Evolutionary conservation across 2,888 invertebrate genomes (phyloP), one percentile per base, ranked within the genome.

Genomic region (Orchesellides sinensis): DNA sequence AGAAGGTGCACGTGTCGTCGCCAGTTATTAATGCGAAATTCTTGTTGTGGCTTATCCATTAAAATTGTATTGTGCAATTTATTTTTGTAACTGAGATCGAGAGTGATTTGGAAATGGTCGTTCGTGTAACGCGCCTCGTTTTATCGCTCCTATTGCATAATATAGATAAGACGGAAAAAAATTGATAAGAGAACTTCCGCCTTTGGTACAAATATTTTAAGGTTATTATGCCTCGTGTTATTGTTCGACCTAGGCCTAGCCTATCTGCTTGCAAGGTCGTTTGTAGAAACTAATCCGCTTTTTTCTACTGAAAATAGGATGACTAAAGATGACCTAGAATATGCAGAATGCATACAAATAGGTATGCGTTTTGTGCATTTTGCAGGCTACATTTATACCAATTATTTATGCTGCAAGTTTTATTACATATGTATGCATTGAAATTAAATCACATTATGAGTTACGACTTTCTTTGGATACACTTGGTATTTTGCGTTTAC

Each of bases 1-100:
- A 77, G 69, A 19, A 49, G 59, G 6, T 29, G 61, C 77, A 77
- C 77, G 77, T 75, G 75, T 40, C 72, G 32, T n/a, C 6, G 17
- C 29, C 52, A 52, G 19, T 4, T 17, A 49, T 49, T 49, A 32
- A 32, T 6, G 5, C 5, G 5, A 14, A 40, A 40, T 5, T 14
- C 14, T n/a, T 14, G n/a, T 14, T 40, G n/a, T 8, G 10, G 32
- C 32, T 8, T 14, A 2, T 40, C 40, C 40, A 40, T 40, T 40
- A n/a, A 1, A 10, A 40, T 40, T 40, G n/a, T 32, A 32, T 32
- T 5, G n/a, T n/a, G n/a, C n/a, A n/a, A n/a, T n/a, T n/a, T n/a
- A n/a, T n/a, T n/a, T n/a, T n/a, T n/a, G n/a, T n/a, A n/a, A n/a
- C n/a, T n/a, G n/a, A n/a, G n/a, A n/a, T n/a, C n/a, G n/a, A n/a